Base-by-base conservation (phyloP, 2,113 vertebrate species). In the Brachyhypopomus occidentalis region DNA sequence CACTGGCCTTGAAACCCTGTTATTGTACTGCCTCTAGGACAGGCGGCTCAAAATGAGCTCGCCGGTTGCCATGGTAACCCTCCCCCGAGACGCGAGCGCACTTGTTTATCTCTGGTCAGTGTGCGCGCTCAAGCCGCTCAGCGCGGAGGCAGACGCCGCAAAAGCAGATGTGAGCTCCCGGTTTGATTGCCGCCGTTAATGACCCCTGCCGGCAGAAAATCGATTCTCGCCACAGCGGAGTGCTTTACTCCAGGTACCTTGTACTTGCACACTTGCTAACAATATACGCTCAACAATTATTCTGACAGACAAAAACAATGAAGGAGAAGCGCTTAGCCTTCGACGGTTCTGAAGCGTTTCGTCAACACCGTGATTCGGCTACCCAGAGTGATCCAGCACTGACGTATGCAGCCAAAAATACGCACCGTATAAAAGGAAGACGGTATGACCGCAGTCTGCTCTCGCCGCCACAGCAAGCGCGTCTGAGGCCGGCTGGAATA, bases 1-100 rank as follows among this genome's bases (percentile, higher is more conserved):
- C 92, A 91, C 90, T 92, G 92, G 92, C 93, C 91, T 93, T 91
- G 89, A 92, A 93, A 90, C n/a, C 89, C 91, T 88, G 88, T 90
- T 91, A 92, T 93, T 93, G 91, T 93, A 89, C 91, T 89, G 90
- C 90, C 91, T 93, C 85, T 89, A 92, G 92, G 91, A 94, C 90
- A 89, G 86, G 81, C 89, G 91, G 90, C 91, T 90, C 83, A 41
- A 76, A 81, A 78, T 66, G 88, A 83, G 89, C 84, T 87, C 88
- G 84, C 90, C 83, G 87, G 93, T 94, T 93, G 86, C 91, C 87
- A 94, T 92, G 92, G 93, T 92, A 88, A 93, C 93, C 41, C 78
- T 90, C 89, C 89, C 84, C 78, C 80, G 90, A 90, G 92, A 92
- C 88, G 90, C 83, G 58, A 88, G 92, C 88, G 70, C 84, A 88